Conservation (phyloP, 1,140 invertebrate species). For the Cecropterus lyciades region DNA sequence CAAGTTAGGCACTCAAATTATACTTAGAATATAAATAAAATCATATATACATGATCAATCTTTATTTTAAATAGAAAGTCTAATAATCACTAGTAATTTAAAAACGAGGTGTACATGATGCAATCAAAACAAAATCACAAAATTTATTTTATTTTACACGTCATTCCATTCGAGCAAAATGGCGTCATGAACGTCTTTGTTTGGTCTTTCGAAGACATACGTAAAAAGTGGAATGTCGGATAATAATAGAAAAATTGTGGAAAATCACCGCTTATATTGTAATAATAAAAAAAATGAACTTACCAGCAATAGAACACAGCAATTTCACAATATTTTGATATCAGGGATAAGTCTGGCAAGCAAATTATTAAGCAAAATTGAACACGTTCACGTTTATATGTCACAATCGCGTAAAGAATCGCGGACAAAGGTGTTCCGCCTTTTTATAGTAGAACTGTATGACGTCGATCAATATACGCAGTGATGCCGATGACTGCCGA, state of each 20-base stretch:
- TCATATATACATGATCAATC: too few species aligned
- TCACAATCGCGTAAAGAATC: neutral
- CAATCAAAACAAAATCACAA: too few species aligned
- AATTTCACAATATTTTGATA: neutral
- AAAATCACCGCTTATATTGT: neutral
- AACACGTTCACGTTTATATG: neutral
- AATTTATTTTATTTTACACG: neutral
- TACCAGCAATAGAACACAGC: neutral
- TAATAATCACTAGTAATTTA: too few species aligned
- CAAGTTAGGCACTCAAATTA: too few species aligned
- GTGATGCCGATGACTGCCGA: neutral
- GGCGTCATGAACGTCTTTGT: neutral
- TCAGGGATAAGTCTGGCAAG: neutral
- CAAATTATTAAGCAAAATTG: neutral
- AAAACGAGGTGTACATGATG: neutral
- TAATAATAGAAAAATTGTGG: neutral
- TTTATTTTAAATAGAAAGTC: too few species aligned
- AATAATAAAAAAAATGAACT: neutral
- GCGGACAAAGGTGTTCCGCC: neutral
- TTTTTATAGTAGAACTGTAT: constrained; percentile 1
- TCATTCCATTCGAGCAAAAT: neutral
- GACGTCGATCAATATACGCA: neutral
- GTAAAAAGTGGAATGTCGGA: neutral
- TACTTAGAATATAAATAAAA: too few species aligned
- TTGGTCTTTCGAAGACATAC: neutral